These are phyloP conservation scores for Gandaritis pyraliata DNA, from an alignment of 2,888 invertebrate species.

Conservation along the genomic window DNA sequence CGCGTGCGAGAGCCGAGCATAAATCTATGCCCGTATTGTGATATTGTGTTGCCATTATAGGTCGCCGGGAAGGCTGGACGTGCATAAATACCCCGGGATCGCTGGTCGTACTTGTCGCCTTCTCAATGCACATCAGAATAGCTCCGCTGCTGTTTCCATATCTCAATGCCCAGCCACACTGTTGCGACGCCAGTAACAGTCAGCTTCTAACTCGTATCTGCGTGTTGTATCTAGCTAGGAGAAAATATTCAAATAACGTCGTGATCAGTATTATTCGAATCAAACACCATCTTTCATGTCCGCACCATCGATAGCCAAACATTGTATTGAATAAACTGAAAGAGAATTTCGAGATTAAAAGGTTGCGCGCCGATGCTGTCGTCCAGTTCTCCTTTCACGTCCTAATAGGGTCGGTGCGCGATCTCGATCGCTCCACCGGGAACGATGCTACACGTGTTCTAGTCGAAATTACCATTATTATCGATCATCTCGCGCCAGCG, in stretches of 20 bases:
- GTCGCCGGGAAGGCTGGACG: slow-evolving; percentile 70
- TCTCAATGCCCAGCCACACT: slow-evolving; percentile 51
- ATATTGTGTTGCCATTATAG: slow-evolving; percentile 84
- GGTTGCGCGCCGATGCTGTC: slow-evolving; percentile 64
- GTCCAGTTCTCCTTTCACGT: slow-evolving; percentile 67
- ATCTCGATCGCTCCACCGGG: slow-evolving; percentile 71
- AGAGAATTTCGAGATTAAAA: slow-evolving; percentile 32
- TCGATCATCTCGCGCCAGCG: slow-evolving; percentile 80
- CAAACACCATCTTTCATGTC: slow-evolving; percentile 40
- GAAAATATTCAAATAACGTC: slow-evolving; percentile 32
- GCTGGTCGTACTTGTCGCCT: slow-evolving; percentile 50
- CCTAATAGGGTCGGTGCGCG: slow-evolving; percentile 73
- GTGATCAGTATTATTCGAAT: slow-evolving; percentile 38
- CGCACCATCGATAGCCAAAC: slow-evolving; percentile 36
- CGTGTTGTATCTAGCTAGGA: slow-evolving; percentile 22
- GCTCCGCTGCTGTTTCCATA: slow-evolving; percentile 56
- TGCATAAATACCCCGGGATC: slow-evolving; percentile 74
- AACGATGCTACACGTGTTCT: slow-evolving; percentile 80
- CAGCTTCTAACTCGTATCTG: slow-evolving; percentile 33
- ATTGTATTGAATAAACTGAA: slow-evolving; percentile 41
- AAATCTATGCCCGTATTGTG: slow-evolving; percentile 83
- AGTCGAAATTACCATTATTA: slow-evolving; percentile 82
- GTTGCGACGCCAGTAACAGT: slow-evolving; percentile 44
- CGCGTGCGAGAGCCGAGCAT: slow-evolving; percentile 81
- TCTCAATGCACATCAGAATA: slow-evolving; percentile 52